These are phyloP conservation scores for Arctopsyche grandis DNA, from an alignment of 1,140 invertebrate species.

Conservation along the genomic window DNA sequence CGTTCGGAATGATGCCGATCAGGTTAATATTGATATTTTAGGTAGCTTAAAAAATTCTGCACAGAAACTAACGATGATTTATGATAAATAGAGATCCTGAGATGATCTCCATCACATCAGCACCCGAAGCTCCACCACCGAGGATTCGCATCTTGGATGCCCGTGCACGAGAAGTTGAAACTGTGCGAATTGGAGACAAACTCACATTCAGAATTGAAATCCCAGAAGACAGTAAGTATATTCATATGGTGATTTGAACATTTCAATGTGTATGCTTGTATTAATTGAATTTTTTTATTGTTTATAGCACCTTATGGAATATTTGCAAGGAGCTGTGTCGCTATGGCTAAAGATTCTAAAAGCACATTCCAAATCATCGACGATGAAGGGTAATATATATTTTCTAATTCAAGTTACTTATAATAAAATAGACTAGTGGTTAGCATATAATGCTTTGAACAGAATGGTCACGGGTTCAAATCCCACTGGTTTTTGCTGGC, in stretches of 20 bases:
- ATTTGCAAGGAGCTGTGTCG: slow-evolving; percentile 93
- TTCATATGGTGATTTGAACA: not conserved
- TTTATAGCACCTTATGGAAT: slow-evolving; percentile 92
- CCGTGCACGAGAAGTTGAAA: slow-evolving; percentile 87
- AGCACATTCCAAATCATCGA: slow-evolving; percentile 97
- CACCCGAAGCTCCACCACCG: slow-evolving; percentile 92
- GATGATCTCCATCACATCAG: slow-evolving; percentile 94
- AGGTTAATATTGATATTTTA: slow-evolving; percentile 61
- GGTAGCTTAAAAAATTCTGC: too few relatives aligned
- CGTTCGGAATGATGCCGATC: slow-evolving; percentile 97
- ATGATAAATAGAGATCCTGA: slow-evolving; percentile 79
- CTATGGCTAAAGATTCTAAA: slow-evolving; percentile 96
- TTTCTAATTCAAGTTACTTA: too few relatives aligned
- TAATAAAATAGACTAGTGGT: too few relatives aligned
- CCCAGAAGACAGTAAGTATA: slow-evolving; percentile 89
- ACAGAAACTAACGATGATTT: too few relatives aligned
- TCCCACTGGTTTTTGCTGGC: too few relatives aligned
- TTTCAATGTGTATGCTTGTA: not conserved
- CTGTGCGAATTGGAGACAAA: slow-evolving; percentile 93
- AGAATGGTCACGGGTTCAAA: too few relatives aligned
- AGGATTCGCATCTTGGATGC: slow-evolving; percentile 91
- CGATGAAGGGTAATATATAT: slow-evolving; percentile 81
- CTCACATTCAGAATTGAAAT: slow-evolving; percentile 96
- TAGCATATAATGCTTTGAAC: too few relatives aligned
- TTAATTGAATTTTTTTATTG: slow-evolving; percentile 17